Conservation (phyloP, 2,113 vertebrate species). For the Cavia porcellus region DNA sequence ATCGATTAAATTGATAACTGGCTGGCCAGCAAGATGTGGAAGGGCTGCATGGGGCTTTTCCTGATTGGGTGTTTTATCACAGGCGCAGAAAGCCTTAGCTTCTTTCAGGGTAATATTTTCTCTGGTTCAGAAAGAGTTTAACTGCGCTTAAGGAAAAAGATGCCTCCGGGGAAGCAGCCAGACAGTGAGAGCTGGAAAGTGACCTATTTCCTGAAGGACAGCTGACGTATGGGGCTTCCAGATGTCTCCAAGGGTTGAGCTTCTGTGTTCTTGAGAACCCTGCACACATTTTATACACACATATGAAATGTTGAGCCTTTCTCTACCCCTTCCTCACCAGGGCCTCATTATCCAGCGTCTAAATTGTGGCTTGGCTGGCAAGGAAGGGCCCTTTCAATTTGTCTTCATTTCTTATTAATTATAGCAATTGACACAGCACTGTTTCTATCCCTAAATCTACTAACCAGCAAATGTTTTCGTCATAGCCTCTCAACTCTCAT, state of each 20-base stretch:
- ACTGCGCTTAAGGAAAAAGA: not conserved
- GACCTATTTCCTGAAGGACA: slow-evolving; percentile 16
- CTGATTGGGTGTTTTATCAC: not conserved
- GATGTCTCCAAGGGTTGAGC: not conserved
- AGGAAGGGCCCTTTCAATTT: slow-evolving; percentile 51
- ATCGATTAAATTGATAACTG: not conserved
- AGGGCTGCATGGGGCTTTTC: not conserved
- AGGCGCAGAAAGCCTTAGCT: not conserved
- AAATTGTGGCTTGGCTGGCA: slow-evolving; percentile 24
- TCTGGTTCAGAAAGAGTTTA: slow-evolving; percentile 57
- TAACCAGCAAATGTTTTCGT: slow-evolving; percentile 73
- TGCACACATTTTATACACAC: not conserved
- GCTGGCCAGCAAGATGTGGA: not conserved
- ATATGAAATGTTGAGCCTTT: not conserved
- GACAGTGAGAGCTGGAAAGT: not conserved
- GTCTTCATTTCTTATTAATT: slow-evolving; percentile 75
- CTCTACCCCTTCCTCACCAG: not conserved
- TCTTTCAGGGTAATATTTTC: not conserved
- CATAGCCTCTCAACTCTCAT: slow-evolving; percentile 68
- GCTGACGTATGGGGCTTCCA: not conserved
- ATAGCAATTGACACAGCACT: slow-evolving; percentile 62
- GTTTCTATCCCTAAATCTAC: slow-evolving; percentile 70
- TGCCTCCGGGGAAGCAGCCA: not conserved
- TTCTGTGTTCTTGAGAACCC: not conserved
- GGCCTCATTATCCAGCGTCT: slow-evolving; percentile 55